These are phyloP conservation scores for Mythimna pallens DNA, from an alignment of 2,888 invertebrate species.

Conservation along the genomic window DNA sequence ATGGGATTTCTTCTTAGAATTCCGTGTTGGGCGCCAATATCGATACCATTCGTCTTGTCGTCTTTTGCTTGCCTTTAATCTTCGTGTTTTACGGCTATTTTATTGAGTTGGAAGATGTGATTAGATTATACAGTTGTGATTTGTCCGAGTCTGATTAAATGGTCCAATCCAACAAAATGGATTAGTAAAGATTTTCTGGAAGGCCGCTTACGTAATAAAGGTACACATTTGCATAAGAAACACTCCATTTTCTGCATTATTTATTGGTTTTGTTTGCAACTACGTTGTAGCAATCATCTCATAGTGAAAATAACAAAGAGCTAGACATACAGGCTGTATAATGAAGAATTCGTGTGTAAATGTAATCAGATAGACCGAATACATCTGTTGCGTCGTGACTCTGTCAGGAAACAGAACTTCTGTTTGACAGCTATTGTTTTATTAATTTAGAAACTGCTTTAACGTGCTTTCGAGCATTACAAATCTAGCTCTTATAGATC, in stretches of 20 bases:
- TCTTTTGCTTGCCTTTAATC: slow-evolving; percentile 54
- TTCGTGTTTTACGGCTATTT: slow-evolving; percentile 45
- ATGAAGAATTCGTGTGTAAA: slow-evolving; percentile 63
- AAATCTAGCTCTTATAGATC: background rate
- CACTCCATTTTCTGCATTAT: slow-evolving; percentile 2
- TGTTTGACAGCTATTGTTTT: slow-evolving; percentile 5
- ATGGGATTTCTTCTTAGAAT: slow-evolving; percentile 67
- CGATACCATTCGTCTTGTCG: slow-evolving; percentile 52
- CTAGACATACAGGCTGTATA: slow-evolving; percentile 18
- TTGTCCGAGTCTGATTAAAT: slow-evolving; percentile 38
- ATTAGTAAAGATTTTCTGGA: slow-evolving; percentile 36
- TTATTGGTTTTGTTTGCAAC: background rate
- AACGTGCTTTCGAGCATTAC: background rate
- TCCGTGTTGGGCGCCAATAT: slow-evolving; percentile 64
- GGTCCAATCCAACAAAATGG: slow-evolving; percentile 31
- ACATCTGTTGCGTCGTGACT: slow-evolving; percentile 32
- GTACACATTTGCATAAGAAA: slow-evolving; percentile 30
- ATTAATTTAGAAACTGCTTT: background rate
- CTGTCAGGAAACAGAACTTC: slow-evolving; percentile 15
- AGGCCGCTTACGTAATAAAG: slow-evolving; percentile 37
- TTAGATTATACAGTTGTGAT: slow-evolving; percentile 37
- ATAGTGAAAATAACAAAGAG: background rate
- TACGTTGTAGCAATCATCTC: background rate
- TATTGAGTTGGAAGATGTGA: slow-evolving; percentile 47
- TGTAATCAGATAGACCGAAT: slow-evolving; percentile 61